A percentile compares a stretch with the other conserved stretches of the same genome.
phyloP scores from a whole-genome alignment of 1,140 invertebrate species.

The Leptopilina clavipes region DNA sequence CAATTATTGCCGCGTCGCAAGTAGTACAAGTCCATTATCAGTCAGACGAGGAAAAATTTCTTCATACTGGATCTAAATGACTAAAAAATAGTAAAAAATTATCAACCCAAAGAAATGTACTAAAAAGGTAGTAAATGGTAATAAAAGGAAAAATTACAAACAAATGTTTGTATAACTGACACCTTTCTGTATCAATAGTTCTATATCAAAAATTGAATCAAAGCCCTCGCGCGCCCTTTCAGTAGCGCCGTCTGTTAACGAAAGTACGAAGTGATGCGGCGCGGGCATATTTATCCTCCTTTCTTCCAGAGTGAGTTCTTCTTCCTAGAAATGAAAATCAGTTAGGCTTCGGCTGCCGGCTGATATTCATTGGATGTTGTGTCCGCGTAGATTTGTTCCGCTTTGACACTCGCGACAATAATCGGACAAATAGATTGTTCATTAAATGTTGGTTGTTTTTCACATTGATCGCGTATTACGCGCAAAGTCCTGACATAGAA shows the following conservation, averaged over 20 bases:
- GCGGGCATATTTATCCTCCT: background rate
- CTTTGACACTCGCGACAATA: background rate
- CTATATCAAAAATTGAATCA: background rate
- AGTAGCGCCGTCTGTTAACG: background rate
- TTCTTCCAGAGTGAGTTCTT: background rate
- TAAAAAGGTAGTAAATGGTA: no score
- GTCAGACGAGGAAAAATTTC: no score
- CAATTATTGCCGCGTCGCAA: no score
- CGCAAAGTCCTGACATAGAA: constrained; percentile 34
- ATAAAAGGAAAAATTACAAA: no score
- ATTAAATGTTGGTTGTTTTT: constrained; percentile 43
- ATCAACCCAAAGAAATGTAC: no score
- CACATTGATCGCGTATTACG: constrained; percentile 45
- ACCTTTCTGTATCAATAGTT: no score
- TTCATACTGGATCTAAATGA: no score
- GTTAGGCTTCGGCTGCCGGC: constrained; percentile 71
- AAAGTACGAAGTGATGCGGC: background rate
- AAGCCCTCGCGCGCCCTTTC: background rate
- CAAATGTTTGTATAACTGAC: no score
- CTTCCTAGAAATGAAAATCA: constrained; percentile 43
- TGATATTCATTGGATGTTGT: constrained; percentile 46
- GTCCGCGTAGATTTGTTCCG: no score
- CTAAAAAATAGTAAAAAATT: no score
- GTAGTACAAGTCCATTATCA: no score
- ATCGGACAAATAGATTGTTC: constrained; percentile 6